Base-by-base conservation (phyloP, 2,888 invertebrate species). In the Melieria picta region DNA sequence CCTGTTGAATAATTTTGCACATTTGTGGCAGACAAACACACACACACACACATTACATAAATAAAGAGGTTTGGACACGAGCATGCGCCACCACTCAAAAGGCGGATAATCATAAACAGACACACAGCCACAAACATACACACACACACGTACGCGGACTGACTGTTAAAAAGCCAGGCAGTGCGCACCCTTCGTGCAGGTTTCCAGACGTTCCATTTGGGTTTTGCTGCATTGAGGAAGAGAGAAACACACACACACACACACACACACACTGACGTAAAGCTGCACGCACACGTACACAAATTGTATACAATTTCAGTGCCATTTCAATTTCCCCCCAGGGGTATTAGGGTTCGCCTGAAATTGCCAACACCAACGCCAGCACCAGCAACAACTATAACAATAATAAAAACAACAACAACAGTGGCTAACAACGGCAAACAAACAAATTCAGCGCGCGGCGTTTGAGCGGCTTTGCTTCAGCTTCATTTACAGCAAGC, bases 291-390 rank as follows among this genome's bases (percentile, higher is more conserved):
- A 55, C n/a, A 65, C 10, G 45, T 43, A 61, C 56, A 66, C 61
- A 71, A 62, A 71, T 66, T 62, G 66, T 71, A 56, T 66, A 66
- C 46, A 71, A 66, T 71, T 71, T 71, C 66, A 71, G 66, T 62
- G 66, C 56, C 42, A 71, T 71, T 71, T 66, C 65, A 71, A 71
- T 71, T 71, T 66, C 56, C 61, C 62, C 66, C 61, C 48, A 7
- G 16, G 16, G 47, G 47, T 63, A 61, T 52, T 61, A 56, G 55
- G 46, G 62, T 56, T 56, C 60, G 71, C 47, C 66, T 43, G 48
- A 47, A 71, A 62, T 56, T 55, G 66, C 55, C 52, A 61, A 11
- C 5, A 61, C 60, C 5, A 45, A 45, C 52, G 30, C 30, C 11
- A 52, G 13, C 13, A 52, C 5, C 52, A 52, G 6, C 52, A 52